Percentiles rank a stretch among this genome's conserved stretches.
Conservation (phyloP, 2,888 invertebrate genomes). For the Sarcophaga carnaria region DNA sequence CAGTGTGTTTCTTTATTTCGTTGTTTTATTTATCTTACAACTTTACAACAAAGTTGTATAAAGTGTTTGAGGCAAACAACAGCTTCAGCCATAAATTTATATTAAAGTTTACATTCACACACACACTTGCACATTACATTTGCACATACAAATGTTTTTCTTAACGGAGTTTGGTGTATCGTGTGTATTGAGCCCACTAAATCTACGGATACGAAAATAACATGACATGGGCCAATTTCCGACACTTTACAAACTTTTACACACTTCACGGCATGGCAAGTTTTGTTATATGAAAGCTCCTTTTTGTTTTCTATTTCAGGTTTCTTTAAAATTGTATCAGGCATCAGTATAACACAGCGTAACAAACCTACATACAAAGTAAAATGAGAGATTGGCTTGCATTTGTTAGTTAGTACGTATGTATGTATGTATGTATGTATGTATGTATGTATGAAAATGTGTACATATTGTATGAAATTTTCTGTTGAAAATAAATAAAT, state of each 20-base stretch:
- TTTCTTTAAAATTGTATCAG: not conserved
- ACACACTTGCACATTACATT: not conserved
- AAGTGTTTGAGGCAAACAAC: slow-evolving; percentile 44
- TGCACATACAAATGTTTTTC: too few relatives aligned
- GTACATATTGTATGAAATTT: not conserved
- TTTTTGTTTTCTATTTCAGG: slow-evolving; percentile 8
- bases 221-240: slow-evolving; percentile 63
- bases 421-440: not conserved
- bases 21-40: slow-evolving; percentile 8
- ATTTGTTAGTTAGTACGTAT: not conserved
- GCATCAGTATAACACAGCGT: not conserved
- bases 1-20: not conserved
- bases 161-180: not conserved
- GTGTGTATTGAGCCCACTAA: slow-evolving; percentile 40
- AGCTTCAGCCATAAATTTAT: slow-evolving; percentile 20
- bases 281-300: slow-evolving; percentile 24
- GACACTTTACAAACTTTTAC: slow-evolving; percentile 59
- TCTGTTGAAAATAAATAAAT: too few relatives aligned
- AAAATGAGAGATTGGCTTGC: too few relatives aligned
- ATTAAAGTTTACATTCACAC: slow-evolving; percentile 8
- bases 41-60: slow-evolving; percentile 23
- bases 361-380: not conserved
- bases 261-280: slow-evolving; percentile 40
- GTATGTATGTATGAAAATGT: too few relatives aligned
- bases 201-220: slow-evolving; percentile 54